Base-by-base conservation (phyloP, 2,113 vertebrate genomes). In the Channa maculata region DNA sequence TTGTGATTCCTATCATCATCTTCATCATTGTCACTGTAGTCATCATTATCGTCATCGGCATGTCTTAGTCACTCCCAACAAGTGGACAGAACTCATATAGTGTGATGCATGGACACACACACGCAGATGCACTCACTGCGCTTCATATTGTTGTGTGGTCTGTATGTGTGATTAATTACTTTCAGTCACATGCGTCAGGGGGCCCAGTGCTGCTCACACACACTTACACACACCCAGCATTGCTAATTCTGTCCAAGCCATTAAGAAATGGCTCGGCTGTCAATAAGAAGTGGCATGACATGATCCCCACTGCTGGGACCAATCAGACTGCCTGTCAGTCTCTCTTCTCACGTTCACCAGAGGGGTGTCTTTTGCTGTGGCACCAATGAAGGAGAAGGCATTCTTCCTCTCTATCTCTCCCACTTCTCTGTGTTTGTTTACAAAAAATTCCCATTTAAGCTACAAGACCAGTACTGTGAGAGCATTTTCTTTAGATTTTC, bases 251-350 rank as follows among this genome's bases (percentile, higher is more conserved):
- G 71, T 72, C 71, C 58, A 38, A 86, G 75, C 75, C 79, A 88
- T 90, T 91, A 91, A 87, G 85, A 86, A 83, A 89, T 48, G 81
- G 67, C 77, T 78, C 74, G 49, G 70, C 86, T 90, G 89, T 88
- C 91, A 90, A 91, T 90, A 89, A 90, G 90, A 91, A 88, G 85
- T 92, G 89, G 89, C 91, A 85, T 50, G 67, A 91, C 89, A 85
- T 84, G 91, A 91, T 90, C 84, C 75, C 72, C 71, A 54, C 91
- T 91, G 91, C 90, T 92, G 89, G 71, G 90, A 86, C 87, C 87
- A 91, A 93, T 93, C 90, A 92, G 83, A 80, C 37, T 2, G 55
- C 34, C 90, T 88, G 92, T 93, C 94, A 93, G 60, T 93, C 91
- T 85, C 64, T 48, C 34, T 24, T 24, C 75, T 71, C 69, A 65